These are phyloP conservation scores for Tapirus indicus DNA, from an alignment of 2,797 vertebrate species.

Conservation along the genomic window DNA sequence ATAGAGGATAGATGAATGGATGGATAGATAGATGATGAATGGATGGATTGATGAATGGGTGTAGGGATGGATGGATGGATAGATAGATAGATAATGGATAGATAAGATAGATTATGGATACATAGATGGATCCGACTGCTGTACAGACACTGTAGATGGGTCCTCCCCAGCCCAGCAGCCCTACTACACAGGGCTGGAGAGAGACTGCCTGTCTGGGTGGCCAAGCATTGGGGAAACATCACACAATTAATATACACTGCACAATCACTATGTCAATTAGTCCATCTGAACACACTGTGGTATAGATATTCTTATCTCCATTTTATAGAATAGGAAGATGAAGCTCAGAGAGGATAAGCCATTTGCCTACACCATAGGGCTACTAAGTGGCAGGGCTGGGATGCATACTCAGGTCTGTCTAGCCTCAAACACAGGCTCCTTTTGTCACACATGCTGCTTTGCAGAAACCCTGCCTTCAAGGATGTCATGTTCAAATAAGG, in stretches of 20 bases:
- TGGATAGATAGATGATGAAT: neutral
- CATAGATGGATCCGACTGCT: neutral
- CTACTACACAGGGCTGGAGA: neutral
- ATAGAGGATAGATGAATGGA: neutral
- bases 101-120: fast-evolving
- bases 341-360: neutral
- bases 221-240: neutral
- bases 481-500: neutral
- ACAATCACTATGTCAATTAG: neutral
- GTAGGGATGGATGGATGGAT: neutral
- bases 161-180: neutral
- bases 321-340: neutral
- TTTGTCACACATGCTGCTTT: neutral
- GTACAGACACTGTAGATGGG: fast-evolving
- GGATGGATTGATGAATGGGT: too few species aligned
- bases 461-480: neutral
- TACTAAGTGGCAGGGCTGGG: neutral
- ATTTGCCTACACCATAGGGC: neutral
- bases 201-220: neutral
- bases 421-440: neutral
- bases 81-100: neutral
- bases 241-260: neutral
- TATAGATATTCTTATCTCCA: neutral
- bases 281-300: neutral
- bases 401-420: neutral